Base-by-base conservation (phyloP, 2,888 invertebrate species). In the Tachina grossa region DNA sequence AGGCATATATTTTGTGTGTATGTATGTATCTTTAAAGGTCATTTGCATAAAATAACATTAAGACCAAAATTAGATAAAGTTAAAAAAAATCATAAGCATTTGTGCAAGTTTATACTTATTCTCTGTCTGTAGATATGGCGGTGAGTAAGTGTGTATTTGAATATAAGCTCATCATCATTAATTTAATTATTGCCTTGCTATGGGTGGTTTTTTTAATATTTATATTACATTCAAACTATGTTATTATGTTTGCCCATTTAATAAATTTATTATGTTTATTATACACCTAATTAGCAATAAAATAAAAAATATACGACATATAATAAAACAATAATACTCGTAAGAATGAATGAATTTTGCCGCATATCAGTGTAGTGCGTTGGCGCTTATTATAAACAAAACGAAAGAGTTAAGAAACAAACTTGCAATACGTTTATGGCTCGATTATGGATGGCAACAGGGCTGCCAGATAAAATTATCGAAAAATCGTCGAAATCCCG, bases 21-120 rank as follows among this genome's bases (percentile, higher is more conserved):
- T 2, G 19, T 75, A 76, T 63, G 59, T 71, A 66, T 31, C 59
- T 57, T 47, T 72, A 72, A 84, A 80, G 80, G 79, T 76, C 80
- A 76, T 84, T 53, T 47, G 47, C 49, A 80, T 57, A 83, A 57
- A 53, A 57, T 41, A 19, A 57, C 19, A 19, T 45, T 43, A 19
- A 16, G 57, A 79, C 11, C 45, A 57, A 55, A 49, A 49, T 39
- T 53, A 57, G 14, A 59, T 19, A 47, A 31, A 59, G 49, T 31
- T 39, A 81, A 45, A 31, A 31, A 31, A 31, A 31, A 31, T 47
- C 11, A 55, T 59, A 57, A 75, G 53, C 9, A 47, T 47, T 22
- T 39, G 14, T 49, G 39, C 45, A 22, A 47, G 39, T 31, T 31
- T 31, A 31, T 31, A 11, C 16, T 6, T 55, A 53, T 55, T 65